Evolutionary conservation across 2,113 vertebrate species (phyloP), one percentile per base, ranked within the genome.

Genomic region (Mustelus asterias): DNA sequence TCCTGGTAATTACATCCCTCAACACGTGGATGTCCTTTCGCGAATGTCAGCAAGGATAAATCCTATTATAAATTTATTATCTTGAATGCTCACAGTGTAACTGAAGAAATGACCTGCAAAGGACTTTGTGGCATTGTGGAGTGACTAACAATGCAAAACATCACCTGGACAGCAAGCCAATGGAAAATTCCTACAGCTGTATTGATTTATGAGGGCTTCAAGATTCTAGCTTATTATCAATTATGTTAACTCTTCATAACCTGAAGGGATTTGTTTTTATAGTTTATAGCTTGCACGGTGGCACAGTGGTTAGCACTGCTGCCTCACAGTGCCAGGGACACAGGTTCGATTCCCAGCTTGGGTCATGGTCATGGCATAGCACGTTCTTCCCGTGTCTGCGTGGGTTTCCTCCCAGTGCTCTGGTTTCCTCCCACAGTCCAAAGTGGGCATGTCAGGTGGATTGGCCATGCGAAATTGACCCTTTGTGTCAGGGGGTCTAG

Each of bases 31-130:
- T 70, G 93, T 70, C n/a, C 41, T 94, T 70, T 26, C 65, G 26
- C 10, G 7, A 60, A 69, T 48, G 65, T 94, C 63, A 95, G 69
- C 69, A 48, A 48, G 44, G 41, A 76, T 95, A 72, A 95, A 95
- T 72, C 22, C 44, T 22, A 94, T 95, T 48, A 95, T 44, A 95
- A 72, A 54, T 72, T 72, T 24, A 95, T 70, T 16, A 95, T 26
- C 67, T 69, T 95, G n/a, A 72, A 95, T 95, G 67, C 44, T 70
- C 18, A 63, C 37, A 33, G 11, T 44, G 44, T 72, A 93, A 33
- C 94, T 95, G 69, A 29, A 72, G 22, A 95, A 95, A 54, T 95
- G 67, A 95, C 94, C 67, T 54, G 13, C 67, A 54, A 48, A 70
- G 67, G 67, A 54, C 94, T 72, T 72, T 95, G 67, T 44, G 41